Percentiles rank a stretch among this genome's conserved stretches.
These are phyloP conservation scores for Drosophila limbata DNA, from an alignment of 2,888 invertebrate genomes.

Conservation along the genomic window DNA sequence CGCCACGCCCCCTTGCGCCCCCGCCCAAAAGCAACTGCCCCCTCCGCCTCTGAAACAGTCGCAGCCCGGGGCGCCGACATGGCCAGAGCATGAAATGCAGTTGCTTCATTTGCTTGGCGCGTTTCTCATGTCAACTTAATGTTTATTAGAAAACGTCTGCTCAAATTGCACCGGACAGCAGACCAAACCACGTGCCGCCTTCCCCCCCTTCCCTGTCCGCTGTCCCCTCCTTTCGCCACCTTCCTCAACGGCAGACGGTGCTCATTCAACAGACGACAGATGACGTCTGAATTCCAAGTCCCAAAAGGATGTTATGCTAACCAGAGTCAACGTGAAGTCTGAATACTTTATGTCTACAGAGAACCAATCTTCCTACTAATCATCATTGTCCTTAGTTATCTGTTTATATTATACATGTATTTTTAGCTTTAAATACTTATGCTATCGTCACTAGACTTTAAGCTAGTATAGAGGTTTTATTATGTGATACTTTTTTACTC, in stretches of 20 bases:
- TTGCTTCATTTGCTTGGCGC: slow-evolving; percentile 78
- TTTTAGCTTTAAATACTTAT: not conserved
- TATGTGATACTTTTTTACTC: too few species aligned
- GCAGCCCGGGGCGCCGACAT: slow-evolving; percentile 37
- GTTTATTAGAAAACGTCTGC: slow-evolving; percentile 76
- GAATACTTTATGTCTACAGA: not conserved
- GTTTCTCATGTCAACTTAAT: slow-evolving; percentile 79
- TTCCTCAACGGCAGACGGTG: slow-evolving; percentile 2
- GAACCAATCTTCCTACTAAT: not conserved
- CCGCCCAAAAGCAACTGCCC: not conserved
- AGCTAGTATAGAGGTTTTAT: too few species aligned
- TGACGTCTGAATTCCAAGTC: not conserved
- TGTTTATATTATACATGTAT: not conserved
- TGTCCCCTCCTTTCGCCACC: not conserved
- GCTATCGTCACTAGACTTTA: too few species aligned
- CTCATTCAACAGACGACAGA: slow-evolving; percentile 30
- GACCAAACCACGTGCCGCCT: slow-evolving; percentile 8
- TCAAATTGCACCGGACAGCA: slow-evolving; percentile 48
- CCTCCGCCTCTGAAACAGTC: not conserved
- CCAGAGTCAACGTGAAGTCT: slow-evolving; percentile 16
- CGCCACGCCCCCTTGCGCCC: slow-evolving; percentile 42
- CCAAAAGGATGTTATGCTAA: slow-evolving; percentile 8
- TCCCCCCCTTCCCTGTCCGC: slow-evolving; percentile 10
- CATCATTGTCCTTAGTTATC: not conserved
- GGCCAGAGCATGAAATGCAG: slow-evolving; percentile 68